phyloP scores from a whole-genome alignment of 2,797 vertebrate species.

The Mormyrus proboscirostris region DNA sequence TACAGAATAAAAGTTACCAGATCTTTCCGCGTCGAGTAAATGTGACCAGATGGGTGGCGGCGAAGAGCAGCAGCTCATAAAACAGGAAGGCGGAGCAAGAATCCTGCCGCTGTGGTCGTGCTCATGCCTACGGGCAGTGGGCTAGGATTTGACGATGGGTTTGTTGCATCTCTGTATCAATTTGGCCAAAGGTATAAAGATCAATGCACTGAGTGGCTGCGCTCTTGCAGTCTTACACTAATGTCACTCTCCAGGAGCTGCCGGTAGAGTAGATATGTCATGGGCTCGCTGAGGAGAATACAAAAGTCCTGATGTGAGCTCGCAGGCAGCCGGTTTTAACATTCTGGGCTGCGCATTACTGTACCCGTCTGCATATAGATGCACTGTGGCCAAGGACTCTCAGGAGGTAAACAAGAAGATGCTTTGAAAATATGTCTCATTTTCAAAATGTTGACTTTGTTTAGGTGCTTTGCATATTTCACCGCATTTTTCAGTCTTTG shows the following conservation, averaged over 20 bases:
- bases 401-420: not conserved
- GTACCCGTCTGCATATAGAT: not conserved
- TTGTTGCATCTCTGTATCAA: slow-evolving; percentile 36
- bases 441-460: not conserved
- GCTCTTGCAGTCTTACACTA: slow-evolving; percentile 6
- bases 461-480: not conserved
- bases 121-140: not conserved
- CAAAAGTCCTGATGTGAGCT: not conserved
- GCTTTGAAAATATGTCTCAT: not conserved
- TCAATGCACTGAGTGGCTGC: slow-evolving; percentile 11
- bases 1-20: not conserved
- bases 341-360: not conserved
- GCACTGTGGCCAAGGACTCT: not conserved
- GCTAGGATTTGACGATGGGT: slow-evolving; percentile 23
- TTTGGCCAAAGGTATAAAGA: slow-evolving; percentile 31
- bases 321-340: not conserved
- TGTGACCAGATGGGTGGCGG: not conserved
- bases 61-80: not conserved
- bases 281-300: slow-evolving; percentile 5
- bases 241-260: not conserved
- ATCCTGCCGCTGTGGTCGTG: not conserved
- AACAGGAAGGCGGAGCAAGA: not conserved
- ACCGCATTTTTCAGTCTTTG: not conserved
- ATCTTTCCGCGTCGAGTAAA: not conserved
- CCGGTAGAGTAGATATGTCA: not conserved